phyloP scores from a whole-genome alignment of 2,797 vertebrate genomes.

The Sebastiscus tertius region DNA sequence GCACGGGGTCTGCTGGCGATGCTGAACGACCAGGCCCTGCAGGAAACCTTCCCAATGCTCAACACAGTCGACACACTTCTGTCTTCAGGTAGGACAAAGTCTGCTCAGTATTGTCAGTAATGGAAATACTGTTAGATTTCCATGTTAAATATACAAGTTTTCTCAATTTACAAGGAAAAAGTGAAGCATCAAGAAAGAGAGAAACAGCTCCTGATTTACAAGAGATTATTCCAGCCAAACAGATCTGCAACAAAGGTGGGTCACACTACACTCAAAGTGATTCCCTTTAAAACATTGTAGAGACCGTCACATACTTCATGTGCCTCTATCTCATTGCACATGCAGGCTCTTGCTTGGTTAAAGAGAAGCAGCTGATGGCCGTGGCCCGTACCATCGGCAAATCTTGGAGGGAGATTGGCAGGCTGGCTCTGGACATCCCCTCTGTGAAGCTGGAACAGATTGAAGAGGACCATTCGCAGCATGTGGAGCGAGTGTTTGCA shows the following conservation, averaged over 20 bases:
- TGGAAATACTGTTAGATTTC: neutral
- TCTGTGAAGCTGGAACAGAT: conserved; percentile 79
- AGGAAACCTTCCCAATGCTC: conserved; percentile 77
- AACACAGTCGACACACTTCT: neutral
- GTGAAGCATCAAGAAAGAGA: conserved; percentile 25
- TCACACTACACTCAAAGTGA: neutral
- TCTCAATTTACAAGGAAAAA: neutral
- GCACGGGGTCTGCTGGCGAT: conserved; percentile 66
- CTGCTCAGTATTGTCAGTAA: neutral
- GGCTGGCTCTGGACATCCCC: conserved; percentile 66
- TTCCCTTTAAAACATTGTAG: neutral
- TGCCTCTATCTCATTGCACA: neutral
- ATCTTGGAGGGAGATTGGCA: conserved; percentile 79
- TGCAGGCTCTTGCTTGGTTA: conserved; percentile 57
- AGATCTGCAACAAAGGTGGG: conserved; percentile 46
- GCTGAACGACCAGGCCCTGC: conserved; percentile 60
- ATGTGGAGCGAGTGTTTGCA: conserved; percentile 73
- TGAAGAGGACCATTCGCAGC: conserved; percentile 70
- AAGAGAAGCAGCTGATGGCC: conserved; percentile 81
- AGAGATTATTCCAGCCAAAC: conserved; percentile 39
- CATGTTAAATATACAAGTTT: neutral
- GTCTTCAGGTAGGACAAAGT: conserved; percentile 50
- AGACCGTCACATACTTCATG: neutral
- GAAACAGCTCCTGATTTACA: neutral
- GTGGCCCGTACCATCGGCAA: conserved; percentile 71